Conservation (phyloP, 2,888 invertebrate species). For the Pyrrhia umbra region DNA sequence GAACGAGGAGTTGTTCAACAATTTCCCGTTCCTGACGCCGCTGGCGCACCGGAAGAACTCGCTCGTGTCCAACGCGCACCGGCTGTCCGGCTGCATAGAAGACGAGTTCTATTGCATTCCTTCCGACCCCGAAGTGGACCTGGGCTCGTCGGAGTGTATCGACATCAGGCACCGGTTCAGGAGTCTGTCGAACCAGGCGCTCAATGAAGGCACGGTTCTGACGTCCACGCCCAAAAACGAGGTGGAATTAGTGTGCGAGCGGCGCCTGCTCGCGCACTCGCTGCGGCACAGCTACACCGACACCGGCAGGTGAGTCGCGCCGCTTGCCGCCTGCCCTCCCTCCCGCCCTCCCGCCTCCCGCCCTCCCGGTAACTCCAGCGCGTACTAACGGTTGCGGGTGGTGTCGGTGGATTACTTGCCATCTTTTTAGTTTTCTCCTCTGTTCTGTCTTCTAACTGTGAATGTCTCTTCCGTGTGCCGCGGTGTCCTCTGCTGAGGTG, state of each 20-base stretch:
- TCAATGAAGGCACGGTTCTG: slow-evolving; percentile 64
- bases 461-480: slow-evolving; percentile 51
- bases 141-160: slow-evolving; percentile 68
- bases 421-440: slow-evolving; percentile 53
- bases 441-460: slow-evolving; percentile 54
- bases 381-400: slow-evolving; percentile 68
- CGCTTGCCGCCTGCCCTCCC: slow-evolving; percentile 23
- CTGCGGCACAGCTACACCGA: slow-evolving; percentile 83
- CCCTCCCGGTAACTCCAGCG: slow-evolving; percentile 57
- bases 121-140: slow-evolving; percentile 76
- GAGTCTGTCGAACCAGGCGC: slow-evolving; percentile 74
- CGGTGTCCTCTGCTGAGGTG: slow-evolving; percentile 32
- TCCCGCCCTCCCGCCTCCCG: slow-evolving; percentile 20
- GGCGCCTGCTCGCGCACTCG: slow-evolving; percentile 60
- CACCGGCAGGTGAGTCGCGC: slow-evolving; percentile 76
- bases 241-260: slow-evolving; percentile 41
- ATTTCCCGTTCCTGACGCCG: slow-evolving; percentile 91
- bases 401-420: slow-evolving; percentile 50
- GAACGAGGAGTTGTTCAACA: slow-evolving; percentile 87
- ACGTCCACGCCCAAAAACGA: slow-evolving; percentile 78
- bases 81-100: slow-evolving; percentile 84
- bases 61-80: slow-evolving; percentile 75
- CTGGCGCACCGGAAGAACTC: slow-evolving; percentile 88
- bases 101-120: slow-evolving; percentile 87
- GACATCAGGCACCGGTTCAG: slow-evolving; percentile 78